Conservation (phyloP, 2,888 invertebrate genomes). For the Orgyia antiqua region DNA sequence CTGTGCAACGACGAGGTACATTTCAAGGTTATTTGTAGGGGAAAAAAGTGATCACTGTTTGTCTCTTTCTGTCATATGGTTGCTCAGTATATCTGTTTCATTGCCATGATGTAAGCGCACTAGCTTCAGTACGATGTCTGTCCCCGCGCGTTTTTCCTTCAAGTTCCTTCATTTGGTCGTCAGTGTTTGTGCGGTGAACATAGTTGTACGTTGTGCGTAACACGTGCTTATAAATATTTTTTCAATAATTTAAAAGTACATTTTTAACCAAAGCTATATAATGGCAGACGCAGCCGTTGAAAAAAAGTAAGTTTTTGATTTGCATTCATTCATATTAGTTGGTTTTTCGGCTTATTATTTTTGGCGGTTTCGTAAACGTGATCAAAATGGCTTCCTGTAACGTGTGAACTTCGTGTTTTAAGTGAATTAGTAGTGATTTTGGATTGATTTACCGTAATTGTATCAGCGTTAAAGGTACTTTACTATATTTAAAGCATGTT, state of each 20-base stretch:
- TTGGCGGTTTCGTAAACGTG: slow-evolving; percentile 71
- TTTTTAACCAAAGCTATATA: slow-evolving; percentile 43
- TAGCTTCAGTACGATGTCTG: slow-evolving; percentile 47
- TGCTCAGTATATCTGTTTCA: slow-evolving; percentile 32
- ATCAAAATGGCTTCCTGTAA: slow-evolving; percentile 79
- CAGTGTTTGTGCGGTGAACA: slow-evolving; percentile 72
- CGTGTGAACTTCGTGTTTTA: slow-evolving; percentile 42
- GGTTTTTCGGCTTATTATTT: slow-evolving; percentile 38
- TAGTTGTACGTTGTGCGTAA: slow-evolving; percentile 57
- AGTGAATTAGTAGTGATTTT: slow-evolving; percentile 21
- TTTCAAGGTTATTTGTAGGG: slow-evolving; percentile 59
- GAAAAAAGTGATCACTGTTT: slow-evolving; percentile 27
- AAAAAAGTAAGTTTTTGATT: slow-evolving; percentile 79
- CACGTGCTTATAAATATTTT: slow-evolving; percentile 61
- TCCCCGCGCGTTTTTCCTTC: slow-evolving; percentile 60
- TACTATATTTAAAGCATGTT: neutral
- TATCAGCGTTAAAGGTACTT: slow-evolving; percentile 1
- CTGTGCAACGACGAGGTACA: slow-evolving; percentile 33
- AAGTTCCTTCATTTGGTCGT: slow-evolving; percentile 70
- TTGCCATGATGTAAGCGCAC: slow-evolving; percentile 40
- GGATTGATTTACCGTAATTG: slow-evolving; percentile 7
- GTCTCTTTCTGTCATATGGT: slow-evolving; percentile 37
- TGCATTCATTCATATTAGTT: slow-evolving; percentile 26
- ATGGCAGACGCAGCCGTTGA: slow-evolving; percentile 85
- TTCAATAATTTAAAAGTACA: slow-evolving; percentile 32